These are phyloP conservation scores for Tachystola acroxantha DNA, from an alignment of 2,888 invertebrate species.

Conservation along the genomic window DNA sequence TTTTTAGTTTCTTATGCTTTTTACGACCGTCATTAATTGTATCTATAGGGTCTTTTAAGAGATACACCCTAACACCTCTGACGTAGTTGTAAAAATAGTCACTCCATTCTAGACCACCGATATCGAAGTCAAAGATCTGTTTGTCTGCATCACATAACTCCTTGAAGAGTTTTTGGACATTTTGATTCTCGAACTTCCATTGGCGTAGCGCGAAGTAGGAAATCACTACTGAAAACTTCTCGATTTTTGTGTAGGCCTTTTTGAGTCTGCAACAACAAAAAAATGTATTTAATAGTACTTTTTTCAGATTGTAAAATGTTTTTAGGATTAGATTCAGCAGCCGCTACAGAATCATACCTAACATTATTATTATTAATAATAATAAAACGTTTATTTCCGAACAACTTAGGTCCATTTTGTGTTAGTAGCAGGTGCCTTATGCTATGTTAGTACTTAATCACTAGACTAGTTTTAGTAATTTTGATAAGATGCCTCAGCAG, in stretches of 20 bases:
- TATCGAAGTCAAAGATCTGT: constrained; percentile 81
- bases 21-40: constrained; percentile 79
- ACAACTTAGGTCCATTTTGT: no score
- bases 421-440: no score
- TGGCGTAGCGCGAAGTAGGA: constrained; percentile 85
- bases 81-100: constrained; percentile 83
- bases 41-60: constrained; percentile 85
- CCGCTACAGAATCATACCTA: no score
- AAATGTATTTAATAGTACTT: neutral
- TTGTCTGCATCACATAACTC: constrained; percentile 78
- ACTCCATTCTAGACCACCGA: constrained; percentile 82
- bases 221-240: constrained; percentile 83
- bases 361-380: no score
- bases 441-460: no score
- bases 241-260: constrained; percentile 84
- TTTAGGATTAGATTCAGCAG: no score
- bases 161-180: constrained; percentile 71
- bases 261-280: constrained; percentile 79
- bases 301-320: no score
- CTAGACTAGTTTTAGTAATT: no score
- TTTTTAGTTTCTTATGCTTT: constrained; percentile 42
- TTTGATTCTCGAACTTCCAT: constrained; percentile 84
- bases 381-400: no score
- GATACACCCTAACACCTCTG: constrained; percentile 83
- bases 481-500: no score